Evolutionary conservation across 2,797 vertebrate genomes (phyloP).

Genomic region (Eleutherodactylus coqui): DNA sequence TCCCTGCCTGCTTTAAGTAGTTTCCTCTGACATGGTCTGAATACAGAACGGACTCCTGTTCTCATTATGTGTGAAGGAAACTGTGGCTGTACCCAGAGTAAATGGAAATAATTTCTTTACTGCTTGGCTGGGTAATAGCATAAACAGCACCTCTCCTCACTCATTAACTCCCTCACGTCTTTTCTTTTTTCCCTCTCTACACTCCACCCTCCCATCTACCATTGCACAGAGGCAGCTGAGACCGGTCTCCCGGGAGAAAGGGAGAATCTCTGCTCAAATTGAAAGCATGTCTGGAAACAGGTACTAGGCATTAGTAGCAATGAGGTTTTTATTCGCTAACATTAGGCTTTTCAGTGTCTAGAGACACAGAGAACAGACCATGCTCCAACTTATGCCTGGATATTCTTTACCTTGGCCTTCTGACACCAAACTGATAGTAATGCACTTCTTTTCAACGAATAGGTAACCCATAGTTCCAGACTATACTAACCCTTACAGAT

Average conservation of each 20-base stretch:
- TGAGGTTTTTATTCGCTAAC: slow-evolving; percentile 40
- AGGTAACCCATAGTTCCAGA: not conserved
- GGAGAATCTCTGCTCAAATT: slow-evolving; percentile 32
- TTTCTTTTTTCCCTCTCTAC: not conserved
- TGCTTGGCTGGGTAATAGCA: slow-evolving; percentile 65
- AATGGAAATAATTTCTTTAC: slow-evolving; percentile 72
- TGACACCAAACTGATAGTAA: not conserved
- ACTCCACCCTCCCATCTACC: slow-evolving; percentile 11
- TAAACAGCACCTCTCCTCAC: slow-evolving; percentile 29
- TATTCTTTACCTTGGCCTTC: not conserved
- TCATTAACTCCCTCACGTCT: slow-evolving; percentile 30
- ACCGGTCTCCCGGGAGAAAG: slow-evolving; percentile 43
- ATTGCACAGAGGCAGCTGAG: slow-evolving; percentile 27
- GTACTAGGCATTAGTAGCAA: slow-evolving; percentile 54
- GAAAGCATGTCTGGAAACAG: slow-evolving; percentile 36
- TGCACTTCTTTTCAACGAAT: not conserved
- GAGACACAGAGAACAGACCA: slow-evolving; percentile 19
- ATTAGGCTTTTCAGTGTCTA: slow-evolving; percentile 50
- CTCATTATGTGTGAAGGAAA: slow-evolving; percentile 78
- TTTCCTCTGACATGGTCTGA: slow-evolving; percentile 79
- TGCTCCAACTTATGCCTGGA: not conserved
- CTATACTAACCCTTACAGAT: too few species aligned
- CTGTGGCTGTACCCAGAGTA: slow-evolving; percentile 71
- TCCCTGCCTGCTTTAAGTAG: slow-evolving; percentile 74
- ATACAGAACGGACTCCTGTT: slow-evolving; percentile 76